Percentiles rank a stretch among this genome's conserved stretches.
Evolutionary conservation across 92 coral and sea anemone genomes (phyloP).

Genomic region (Virgularia gustaviana): DNA sequence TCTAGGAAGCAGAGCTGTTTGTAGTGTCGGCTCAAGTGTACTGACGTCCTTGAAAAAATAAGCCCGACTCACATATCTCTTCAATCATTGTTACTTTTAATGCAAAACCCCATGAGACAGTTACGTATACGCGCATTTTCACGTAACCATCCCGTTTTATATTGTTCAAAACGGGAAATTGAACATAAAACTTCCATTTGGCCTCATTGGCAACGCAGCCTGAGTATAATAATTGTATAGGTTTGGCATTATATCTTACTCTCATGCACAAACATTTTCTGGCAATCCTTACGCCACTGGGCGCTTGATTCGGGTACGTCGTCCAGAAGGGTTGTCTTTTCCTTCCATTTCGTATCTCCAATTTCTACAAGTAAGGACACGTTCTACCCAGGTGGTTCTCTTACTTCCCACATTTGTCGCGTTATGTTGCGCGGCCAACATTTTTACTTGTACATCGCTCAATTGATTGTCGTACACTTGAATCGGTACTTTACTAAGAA

Average conservation of each 20-base stretch:
- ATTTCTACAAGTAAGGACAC: conserved; percentile 11
- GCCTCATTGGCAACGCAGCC: no score
- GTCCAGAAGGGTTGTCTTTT: neutral
- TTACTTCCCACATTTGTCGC: conserved; percentile 10
- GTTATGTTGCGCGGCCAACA: conserved; percentile 10
- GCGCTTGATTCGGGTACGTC: conserved; percentile 5
- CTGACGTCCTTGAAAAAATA: conserved; percentile 13
- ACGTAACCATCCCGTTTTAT: no score
- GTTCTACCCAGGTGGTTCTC: conserved; percentile 13
- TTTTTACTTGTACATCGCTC: conserved; percentile 14
- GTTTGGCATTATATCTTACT: no score
- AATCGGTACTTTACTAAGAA: neutral
- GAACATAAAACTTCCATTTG: no score
- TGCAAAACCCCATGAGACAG: no score
- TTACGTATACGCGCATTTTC: no score
- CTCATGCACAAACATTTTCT: neutral
- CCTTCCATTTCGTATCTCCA: conserved; percentile 10
- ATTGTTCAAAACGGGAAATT: no score
- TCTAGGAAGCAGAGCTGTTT: conserved; percentile 41
- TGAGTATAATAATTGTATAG: no score
- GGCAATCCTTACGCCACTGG: conserved; percentile 24
- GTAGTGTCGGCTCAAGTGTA: conserved; percentile 38
- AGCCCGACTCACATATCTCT: neutral
- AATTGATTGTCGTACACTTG: conserved; percentile 20
- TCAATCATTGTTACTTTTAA: no score